Evolutionary conservation across 2,113 vertebrate genomes (phyloP).

Genomic region (Chionis minor): DNA sequence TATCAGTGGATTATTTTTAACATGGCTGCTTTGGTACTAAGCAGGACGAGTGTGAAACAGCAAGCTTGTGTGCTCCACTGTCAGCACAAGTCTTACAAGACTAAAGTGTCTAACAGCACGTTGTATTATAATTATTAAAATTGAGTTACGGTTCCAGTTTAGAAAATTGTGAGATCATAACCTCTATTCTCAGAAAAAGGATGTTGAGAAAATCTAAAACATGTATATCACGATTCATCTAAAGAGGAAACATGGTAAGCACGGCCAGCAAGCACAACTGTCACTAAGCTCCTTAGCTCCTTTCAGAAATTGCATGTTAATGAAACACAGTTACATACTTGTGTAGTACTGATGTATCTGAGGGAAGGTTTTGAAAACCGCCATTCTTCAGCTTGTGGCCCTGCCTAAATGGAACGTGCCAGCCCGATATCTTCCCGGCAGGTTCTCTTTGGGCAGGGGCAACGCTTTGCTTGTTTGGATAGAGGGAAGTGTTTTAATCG

Average conservation of each 20-base stretch:
- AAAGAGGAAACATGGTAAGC: neutral
- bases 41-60: neutral
- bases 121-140: neutral
- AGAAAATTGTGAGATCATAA: neutral
- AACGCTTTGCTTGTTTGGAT: neutral
- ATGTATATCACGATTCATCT: neutral
- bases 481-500: neutral
- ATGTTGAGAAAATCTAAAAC: neutral
- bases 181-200: neutral
- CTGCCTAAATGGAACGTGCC: neutral
- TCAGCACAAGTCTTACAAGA: neutral
- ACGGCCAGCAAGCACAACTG: neutral
- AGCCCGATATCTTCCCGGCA: neutral
- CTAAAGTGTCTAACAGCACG: neutral
- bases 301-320: neutral
- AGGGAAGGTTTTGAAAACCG: neutral
- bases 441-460: neutral
- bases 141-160: neutral
- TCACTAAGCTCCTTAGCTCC: neutral
- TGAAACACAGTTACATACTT: neutral
- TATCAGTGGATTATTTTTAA: neutral
- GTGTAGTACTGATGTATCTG: neutral
- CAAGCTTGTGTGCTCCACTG: neutral
- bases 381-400: neutral
- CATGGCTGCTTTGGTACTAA: neutral